Percentiles rank a stretch among this genome's conserved stretches.
Conservation (phyloP, 2,113 vertebrate genomes). For the Boleophthalmus pectinirostris region DNA sequence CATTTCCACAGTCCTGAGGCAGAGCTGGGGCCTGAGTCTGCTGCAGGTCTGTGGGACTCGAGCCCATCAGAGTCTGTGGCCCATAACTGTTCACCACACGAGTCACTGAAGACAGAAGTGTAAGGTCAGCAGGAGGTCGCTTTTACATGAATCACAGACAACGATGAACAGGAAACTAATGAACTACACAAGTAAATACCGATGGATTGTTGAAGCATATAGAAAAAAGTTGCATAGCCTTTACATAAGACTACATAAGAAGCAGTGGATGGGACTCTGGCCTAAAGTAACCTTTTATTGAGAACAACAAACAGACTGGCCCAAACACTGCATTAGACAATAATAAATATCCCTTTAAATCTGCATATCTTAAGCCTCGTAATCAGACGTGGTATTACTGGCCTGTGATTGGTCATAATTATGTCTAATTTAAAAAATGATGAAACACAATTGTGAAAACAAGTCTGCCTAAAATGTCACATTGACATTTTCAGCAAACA, state of each 20-base stretch:
- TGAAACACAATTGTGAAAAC: conserved; percentile 10
- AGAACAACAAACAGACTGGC: not conserved
- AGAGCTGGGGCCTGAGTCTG: conserved; percentile 69
- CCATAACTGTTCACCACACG: conserved; percentile 95
- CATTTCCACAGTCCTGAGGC: conserved; percentile 85
- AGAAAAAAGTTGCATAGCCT: not conserved
- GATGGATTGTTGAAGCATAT: too few relatives aligned
- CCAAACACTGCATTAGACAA: conserved; percentile 6
- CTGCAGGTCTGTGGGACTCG: conserved; percentile 57
- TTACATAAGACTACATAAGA: not conserved
- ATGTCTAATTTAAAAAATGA: conserved; percentile 16
- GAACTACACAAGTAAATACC: too few relatives aligned
- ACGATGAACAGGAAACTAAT: too few relatives aligned
- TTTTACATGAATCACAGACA: too few relatives aligned
- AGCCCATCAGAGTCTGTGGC: conserved; percentile 87
- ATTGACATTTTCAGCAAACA: conserved; percentile 12
- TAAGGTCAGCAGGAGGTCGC: too few relatives aligned
- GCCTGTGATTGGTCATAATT: not conserved
- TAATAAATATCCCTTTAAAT: conserved; percentile 3
- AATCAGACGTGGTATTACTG: conserved; percentile 6
- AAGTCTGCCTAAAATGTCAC: conserved; percentile 11
- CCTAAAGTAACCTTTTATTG: not conserved
- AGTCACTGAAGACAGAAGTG: conserved; percentile 78
- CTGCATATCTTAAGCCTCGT: conserved; percentile 5
- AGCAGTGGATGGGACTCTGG: not conserved